Conservation (phyloP, 23 tunicate genomes). For the Diplosoma virens region DNA sequence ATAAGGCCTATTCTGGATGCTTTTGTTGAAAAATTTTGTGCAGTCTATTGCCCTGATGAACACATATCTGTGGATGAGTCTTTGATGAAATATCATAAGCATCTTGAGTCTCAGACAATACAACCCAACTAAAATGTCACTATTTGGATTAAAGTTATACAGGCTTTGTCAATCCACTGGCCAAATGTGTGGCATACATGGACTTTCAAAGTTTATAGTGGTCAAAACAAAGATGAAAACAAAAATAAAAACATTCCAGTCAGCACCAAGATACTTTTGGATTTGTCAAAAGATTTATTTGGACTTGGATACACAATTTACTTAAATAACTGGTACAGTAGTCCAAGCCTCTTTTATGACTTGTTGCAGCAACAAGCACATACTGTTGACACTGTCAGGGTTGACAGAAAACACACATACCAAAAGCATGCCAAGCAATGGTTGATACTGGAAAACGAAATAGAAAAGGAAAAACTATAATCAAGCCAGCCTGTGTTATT, state of each 20-base stretch:
- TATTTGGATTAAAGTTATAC: background rate
- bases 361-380: background rate
- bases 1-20: background rate
- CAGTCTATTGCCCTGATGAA: background rate
- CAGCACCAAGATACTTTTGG: background rate
- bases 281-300: background rate
- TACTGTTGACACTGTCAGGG: background rate
- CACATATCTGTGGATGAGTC: background rate
- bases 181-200: background rate
- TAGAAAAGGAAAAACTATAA: too few species aligned
- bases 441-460: too few species aligned
- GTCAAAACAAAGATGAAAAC: background rate
- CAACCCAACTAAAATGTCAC: background rate
- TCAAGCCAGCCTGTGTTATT: too few species aligned
- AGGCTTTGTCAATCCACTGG: background rate
- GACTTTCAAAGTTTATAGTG: background rate
- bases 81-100: background rate
- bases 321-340: background rate
- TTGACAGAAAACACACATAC: too few species aligned
- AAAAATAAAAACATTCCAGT: too few species aligned
- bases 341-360: background rate
- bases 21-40: background rate
- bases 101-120: background rate
- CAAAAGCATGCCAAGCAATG: too few species aligned
- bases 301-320: background rate